Percentiles rank a stretch among this genome's conserved stretches.
These are phyloP conservation scores for Apoda limacodes DNA, from an alignment of 2,888 invertebrate genomes.

Conservation along the genomic window DNA sequence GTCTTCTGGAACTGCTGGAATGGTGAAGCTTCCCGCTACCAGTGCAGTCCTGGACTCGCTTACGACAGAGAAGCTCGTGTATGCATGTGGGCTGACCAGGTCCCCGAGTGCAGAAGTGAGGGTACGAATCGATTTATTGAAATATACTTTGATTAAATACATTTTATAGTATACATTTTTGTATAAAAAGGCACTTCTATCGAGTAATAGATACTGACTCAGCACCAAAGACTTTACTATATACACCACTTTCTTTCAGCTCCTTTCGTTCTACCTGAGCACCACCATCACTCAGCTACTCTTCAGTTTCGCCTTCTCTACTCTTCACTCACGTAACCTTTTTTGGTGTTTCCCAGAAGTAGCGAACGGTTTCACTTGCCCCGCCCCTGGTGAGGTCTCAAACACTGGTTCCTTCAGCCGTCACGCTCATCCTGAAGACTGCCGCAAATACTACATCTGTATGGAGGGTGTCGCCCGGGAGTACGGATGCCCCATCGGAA, in stretches of 20 bases:
- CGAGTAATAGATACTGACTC: conserved; percentile 6
- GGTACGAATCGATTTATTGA: too few relatives aligned
- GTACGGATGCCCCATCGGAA: conserved; percentile 96
- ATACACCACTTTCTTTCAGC: conserved; percentile 23
- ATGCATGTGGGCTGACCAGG: conserved; percentile 97
- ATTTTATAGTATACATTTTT: too few relatives aligned
- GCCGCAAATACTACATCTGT: conserved; percentile 96
- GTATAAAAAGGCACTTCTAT: too few relatives aligned
- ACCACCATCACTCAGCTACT: conserved; percentile 27
- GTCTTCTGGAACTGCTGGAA: conserved; percentile 98
- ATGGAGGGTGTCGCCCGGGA: conserved; percentile 90
- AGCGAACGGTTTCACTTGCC: conserved; percentile 90
- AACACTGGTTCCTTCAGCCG: conserved; percentile 92
- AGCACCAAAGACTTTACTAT: conserved; percentile 14
- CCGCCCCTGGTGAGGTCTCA: conserved; percentile 83
- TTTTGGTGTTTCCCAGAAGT: conserved; percentile 76
- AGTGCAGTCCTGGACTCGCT: conserved; percentile 94
- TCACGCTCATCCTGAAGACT: conserved; percentile 94
- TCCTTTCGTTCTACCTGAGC: conserved; percentile 25
- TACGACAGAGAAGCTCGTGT: conserved; percentile 94
- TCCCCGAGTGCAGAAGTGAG: conserved; percentile 90
- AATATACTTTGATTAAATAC: too few relatives aligned
- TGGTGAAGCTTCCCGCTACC: conserved; percentile 93
- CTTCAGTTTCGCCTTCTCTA: conserved; percentile 39
- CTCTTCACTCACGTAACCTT: conserved; percentile 42